Conservation (phyloP, 2,888 invertebrate genomes). For the Amiota mariae region DNA sequence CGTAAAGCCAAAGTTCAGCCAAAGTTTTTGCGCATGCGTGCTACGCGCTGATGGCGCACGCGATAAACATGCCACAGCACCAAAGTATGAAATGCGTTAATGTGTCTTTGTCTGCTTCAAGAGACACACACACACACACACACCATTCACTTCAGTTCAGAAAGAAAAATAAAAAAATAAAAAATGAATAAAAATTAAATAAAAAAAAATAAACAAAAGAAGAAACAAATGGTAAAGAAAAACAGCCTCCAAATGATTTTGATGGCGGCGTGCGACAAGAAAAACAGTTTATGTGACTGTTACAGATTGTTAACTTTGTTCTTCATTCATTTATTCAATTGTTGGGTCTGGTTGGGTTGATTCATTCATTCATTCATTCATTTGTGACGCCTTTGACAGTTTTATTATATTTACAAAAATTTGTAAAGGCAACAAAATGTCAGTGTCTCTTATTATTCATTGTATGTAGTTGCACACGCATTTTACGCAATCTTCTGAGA, state of each 20-base stretch:
- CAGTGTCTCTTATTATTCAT: background rate
- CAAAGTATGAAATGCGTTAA: conserved; percentile 18
- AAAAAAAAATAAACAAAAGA: background rate
- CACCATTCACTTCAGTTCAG: background rate
- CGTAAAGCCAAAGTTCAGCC: background rate
- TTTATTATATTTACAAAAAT: too few species aligned
- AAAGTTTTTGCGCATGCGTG: conserved; percentile 13
- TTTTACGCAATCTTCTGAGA: conserved; percentile 11
- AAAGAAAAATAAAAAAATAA: background rate
- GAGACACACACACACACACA: conserved; percentile 2
- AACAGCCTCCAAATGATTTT: background rate
- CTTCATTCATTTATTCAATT: too few species aligned
- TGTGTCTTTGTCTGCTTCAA: conserved; percentile 22
- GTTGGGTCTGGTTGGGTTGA: too few species aligned
- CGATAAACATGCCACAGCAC: background rate
- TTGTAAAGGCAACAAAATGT: background rate
- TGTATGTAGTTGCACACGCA: background rate
- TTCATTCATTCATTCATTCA: too few species aligned
- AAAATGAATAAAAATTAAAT: background rate
- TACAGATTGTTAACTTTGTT: conserved; percentile 9
- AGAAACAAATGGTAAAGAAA: background rate
- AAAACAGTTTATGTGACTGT: background rate
- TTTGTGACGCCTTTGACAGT: too few species aligned
- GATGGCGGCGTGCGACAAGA: background rate
- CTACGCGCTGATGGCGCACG: background rate